A percentile compares a stretch with the other conserved stretches of the same genome.
These are phyloP conservation scores for Prenolepis imparis DNA, from an alignment of 2,888 invertebrate genomes.

Conservation along the genomic window DNA sequence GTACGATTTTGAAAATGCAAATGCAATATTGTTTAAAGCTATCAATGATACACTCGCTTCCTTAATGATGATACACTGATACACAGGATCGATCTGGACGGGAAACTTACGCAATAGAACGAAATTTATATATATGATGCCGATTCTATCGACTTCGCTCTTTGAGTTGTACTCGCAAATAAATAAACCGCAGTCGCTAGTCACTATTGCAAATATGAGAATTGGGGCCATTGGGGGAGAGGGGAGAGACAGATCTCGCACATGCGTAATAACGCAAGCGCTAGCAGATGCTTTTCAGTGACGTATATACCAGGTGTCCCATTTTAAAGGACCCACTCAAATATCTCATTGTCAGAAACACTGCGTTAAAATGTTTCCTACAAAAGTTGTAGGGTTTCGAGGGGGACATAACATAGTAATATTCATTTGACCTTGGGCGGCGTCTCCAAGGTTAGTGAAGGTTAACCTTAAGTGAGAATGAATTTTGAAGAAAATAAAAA, in stretches of 20 bases:
- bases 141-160: neutral
- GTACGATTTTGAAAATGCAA: neutral
- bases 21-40: neutral
- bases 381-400: no score
- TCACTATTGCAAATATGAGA: neutral
- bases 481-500: no score
- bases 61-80: neutral
- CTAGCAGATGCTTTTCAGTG: no score
- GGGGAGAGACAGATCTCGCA: neutral
- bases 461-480: no score
- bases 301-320: no score
- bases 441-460: no score
- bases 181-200: neutral
- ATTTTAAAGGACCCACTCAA: no score
- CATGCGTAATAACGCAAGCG: neutral
- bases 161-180: neutral
- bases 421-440: no score
- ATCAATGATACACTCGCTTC: slow-evolving; percentile 4
- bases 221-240: no score
- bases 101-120: neutral
- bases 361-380: no score
- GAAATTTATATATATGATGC: neutral
- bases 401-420: no score
- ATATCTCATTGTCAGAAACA: no score
- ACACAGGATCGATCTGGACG: neutral